phyloP scores from a whole-genome alignment of 2,113 vertebrate genomes.

The Nettapus auritus region DNA sequence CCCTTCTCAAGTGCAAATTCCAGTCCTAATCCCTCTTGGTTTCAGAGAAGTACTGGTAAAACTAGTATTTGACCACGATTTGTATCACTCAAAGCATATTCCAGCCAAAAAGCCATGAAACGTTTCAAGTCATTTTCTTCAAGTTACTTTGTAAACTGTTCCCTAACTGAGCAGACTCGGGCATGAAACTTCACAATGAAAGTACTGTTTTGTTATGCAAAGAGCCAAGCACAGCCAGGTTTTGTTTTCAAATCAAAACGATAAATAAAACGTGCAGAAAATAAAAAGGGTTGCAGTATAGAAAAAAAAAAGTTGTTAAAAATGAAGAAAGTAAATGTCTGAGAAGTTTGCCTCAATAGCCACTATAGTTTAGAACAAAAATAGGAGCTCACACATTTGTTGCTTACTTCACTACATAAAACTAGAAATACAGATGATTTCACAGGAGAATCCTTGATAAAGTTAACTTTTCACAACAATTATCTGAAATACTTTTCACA shows the following conservation, averaged over 20 bases:
- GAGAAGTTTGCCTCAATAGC: not conserved
- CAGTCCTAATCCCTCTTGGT: not conserved
- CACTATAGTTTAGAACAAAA: not conserved
- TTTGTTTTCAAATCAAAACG: not conserved
- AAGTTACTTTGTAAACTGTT: not conserved
- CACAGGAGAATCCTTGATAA: not conserved
- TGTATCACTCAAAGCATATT: not conserved
- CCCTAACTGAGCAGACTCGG: not conserved
- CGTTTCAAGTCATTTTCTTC: not conserved
- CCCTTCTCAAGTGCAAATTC: not conserved
- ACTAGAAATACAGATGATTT: not conserved
- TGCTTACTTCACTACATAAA: not conserved
- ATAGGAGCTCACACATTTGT: not conserved
- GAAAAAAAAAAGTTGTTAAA: not conserved
- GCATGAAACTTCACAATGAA: not conserved
- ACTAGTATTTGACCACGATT: not conserved
- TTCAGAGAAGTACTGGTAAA: not conserved
- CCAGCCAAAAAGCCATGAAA: not conserved
- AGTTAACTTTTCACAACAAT: not conserved
- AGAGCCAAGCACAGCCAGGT: not conserved
- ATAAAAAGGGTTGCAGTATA: not conserved
- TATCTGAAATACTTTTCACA: accelerated
- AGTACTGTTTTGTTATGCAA: not conserved
- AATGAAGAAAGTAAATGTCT: not conserved
- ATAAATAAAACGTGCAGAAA: not conserved